Conservation (phyloP, 2,113 vertebrate genomes). For the Callopanchax toddi region DNA sequence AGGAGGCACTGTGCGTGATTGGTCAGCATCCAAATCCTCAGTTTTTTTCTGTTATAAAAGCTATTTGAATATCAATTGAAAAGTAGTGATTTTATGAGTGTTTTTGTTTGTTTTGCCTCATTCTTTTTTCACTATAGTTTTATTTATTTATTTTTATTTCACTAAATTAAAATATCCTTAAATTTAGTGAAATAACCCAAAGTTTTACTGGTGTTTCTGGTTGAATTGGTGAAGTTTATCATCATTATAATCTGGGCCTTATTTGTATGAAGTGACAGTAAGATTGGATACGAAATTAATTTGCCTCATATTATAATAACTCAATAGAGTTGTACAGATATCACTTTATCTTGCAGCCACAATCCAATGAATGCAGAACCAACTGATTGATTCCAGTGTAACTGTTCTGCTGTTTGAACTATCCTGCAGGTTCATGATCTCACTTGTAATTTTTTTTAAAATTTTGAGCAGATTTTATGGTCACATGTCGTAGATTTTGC, state of each 20-base stretch:
- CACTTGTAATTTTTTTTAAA: conserved; percentile 21
- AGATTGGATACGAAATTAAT: too few species aligned
- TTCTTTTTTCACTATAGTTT: conserved; percentile 21
- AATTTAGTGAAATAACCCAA: too few species aligned
- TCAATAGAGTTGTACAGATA: too few species aligned
- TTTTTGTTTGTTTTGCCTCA: background rate
- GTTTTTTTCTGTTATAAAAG: background rate
- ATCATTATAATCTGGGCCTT: too few species aligned
- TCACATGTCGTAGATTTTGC: background rate
- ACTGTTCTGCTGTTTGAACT: too few species aligned
- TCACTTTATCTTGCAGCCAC: background rate
- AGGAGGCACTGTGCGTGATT: conserved; percentile 30
- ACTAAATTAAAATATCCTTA: background rate
- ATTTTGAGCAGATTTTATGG: conserved; percentile 36
- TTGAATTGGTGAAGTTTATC: too few species aligned
- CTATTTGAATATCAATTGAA: conserved; percentile 21
- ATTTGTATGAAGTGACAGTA: too few species aligned
- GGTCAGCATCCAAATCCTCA: conserved; percentile 6
- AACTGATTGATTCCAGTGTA: too few species aligned
- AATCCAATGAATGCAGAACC: too few species aligned
- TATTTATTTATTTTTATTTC: background rate
- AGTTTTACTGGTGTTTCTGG: too few species aligned
- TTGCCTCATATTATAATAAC: too few species aligned
- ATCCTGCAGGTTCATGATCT: background rate
- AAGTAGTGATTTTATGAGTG: background rate